Evolutionary conservation across 2,797 vertebrate species (phyloP), one percentile per base, ranked within the genome.

Genomic region (Neomorphus geoffroyi): DNA sequence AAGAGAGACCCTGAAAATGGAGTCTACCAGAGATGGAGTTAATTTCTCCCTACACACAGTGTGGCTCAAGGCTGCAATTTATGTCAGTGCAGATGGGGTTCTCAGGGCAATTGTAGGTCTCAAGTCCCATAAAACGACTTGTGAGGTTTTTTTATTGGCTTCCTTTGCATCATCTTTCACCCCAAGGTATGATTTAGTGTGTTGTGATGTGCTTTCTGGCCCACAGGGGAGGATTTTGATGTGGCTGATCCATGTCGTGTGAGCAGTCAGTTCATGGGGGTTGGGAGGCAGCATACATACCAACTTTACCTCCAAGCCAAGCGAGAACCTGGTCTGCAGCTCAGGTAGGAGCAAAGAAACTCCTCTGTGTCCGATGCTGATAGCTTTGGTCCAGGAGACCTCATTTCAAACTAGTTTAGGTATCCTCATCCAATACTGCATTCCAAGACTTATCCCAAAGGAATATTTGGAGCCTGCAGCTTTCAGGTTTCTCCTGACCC

Each of bases 151-250:
- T 19, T 2, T 48, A 0, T 23, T 33, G 18, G 11, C n/a, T 35
- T 28, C 7, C 18, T 62, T 18, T 50, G n/a, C 17, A 9, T 11
- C 5, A 6, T 26, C 66, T 83, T 50, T 39, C 41, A 37, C 35
- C 21, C 35, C 35, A 2, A n/a, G 53, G 28, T 19, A 14, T 0
- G 2, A 13, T 13, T 27, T 12, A 32, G 28, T 0, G 2, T 0
- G 1, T 5, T 53, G 46, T 53, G 46, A 33, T 6, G 32, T 10
- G 37, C 26, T 32, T 33, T 1, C 3, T 17, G 57, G 30, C 46
- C 18, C 4, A 1, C n/a, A 64, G 50, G 22, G 37, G 19, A 27
- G 21, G 57, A 15, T 48, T 56, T 66, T 30, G 75, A 3, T 0
- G 0, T 5, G 11, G 43, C n/a, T 39, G 69, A 28, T 32, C 13